phyloP scores from a whole-genome alignment of 2,113 vertebrate genomes.

The Zingel zingel region DNA sequence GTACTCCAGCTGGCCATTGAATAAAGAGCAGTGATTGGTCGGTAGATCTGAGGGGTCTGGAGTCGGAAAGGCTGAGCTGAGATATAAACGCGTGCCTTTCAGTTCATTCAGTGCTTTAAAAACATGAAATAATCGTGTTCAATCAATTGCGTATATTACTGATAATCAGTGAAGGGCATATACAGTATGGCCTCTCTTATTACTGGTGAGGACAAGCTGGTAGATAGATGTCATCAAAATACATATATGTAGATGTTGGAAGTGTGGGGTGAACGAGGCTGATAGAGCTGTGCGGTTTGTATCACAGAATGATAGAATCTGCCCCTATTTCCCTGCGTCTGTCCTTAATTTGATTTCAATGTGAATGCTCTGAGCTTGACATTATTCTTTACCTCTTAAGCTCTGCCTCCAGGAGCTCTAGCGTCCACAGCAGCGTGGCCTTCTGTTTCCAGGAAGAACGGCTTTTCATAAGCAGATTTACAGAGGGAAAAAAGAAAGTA shows the following conservation, averaged over 20 bases:
- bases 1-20: background rate
- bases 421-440: constrained; percentile 25
- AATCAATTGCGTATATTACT: background rate
- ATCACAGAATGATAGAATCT: constrained; percentile 8
- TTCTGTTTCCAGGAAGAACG: constrained; percentile 56
- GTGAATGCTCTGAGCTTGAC: constrained; percentile 1
- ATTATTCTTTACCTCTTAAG: constrained; percentile 29
- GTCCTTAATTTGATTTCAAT: constrained; percentile 41
- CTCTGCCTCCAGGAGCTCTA: constrained; percentile 22
- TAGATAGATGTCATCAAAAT: background rate
- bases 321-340: background rate
- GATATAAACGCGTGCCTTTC: background rate
- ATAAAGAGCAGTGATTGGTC: background rate
- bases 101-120: background rate
- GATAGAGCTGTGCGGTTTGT: background rate
- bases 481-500: constrained; percentile 41
- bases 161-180: background rate
- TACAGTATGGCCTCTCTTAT: background rate
- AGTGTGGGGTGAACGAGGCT: background rate
- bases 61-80: background rate
- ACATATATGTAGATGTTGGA: constrained; percentile 1
- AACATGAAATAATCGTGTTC: background rate
- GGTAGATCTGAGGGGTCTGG: background rate
- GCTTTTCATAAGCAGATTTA: constrained; percentile 73
- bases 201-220: background rate